Evolutionary conservation across 1,140 invertebrate species (phyloP).

Genomic region (Heliconius himera): DNA sequence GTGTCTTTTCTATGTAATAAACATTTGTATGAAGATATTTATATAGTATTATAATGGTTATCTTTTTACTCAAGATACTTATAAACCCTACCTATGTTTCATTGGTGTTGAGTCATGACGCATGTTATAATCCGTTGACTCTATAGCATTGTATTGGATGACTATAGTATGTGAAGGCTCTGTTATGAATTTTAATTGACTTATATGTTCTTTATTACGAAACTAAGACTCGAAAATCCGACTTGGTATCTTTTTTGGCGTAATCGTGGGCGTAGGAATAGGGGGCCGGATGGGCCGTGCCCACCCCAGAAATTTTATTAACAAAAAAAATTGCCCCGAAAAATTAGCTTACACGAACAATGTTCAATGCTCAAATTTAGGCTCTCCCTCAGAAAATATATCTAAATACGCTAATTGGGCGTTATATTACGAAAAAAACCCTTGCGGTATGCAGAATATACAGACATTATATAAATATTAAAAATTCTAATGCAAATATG

Average conservation of each 20-base stretch:
- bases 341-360: too few relatives aligned
- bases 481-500: too few relatives aligned
- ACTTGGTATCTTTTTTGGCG: neutral
- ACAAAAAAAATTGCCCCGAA: neutral
- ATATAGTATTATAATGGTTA: neutral
- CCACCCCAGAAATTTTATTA: neutral
- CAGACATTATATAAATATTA: too few relatives aligned
- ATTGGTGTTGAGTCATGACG: constrained; percentile 53
- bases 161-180: constrained; percentile 38
- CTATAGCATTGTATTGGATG: constrained; percentile 55
- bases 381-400: too few relatives aligned
- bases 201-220: constrained; percentile 45
- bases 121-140: constrained; percentile 51
- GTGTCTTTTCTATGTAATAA: neutral
- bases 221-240: neutral
- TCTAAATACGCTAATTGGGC: too few relatives aligned
- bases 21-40: neutral
- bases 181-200: constrained; percentile 64
- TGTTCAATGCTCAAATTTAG: too few relatives aligned
- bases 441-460: too few relatives aligned
- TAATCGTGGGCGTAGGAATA: too few relatives aligned
- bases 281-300: too few relatives aligned
- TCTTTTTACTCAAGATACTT: constrained; percentile 4
- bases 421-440: too few relatives aligned
- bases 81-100: constrained; percentile 24